Evolutionary conservation across 2,113 vertebrate genomes (phyloP), one percentile per base, ranked within the genome.

Genomic region (Thamnaconus septentrionalis): DNA sequence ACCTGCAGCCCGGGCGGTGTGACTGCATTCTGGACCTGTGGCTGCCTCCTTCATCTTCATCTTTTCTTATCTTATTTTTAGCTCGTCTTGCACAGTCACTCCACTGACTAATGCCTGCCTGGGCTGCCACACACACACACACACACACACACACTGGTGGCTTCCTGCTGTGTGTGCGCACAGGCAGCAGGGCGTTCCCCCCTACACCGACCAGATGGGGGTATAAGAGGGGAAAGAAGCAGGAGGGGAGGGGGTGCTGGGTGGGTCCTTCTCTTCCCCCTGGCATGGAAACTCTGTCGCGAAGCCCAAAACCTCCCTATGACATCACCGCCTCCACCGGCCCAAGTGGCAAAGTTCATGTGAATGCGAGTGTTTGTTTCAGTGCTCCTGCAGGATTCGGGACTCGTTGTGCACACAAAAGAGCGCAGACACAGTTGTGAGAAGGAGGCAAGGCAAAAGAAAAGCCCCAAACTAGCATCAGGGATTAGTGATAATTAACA

Each of bases 161-260:
- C 70, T 74, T 44, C 51, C 83, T 31, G 18, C 18, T 31, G 18
- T 2, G 18, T 79, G 79, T 71, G 53, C 78, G 79, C 77, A 83
- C 66, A 84, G 74, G 61, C 83, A 31, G 18, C 18, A 75, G 85
- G 87, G 85, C 84, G 85, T 89, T 84, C 65, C 85, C 80, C 41
- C 12, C 51, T 74, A 65, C 5, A 40, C 4, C 39, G 12, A 40
- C 4, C 39, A 31, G 4, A 9, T 18, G 6, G 67, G 48, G 67
- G 49, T 11, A 5, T 12, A 5, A 7, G 4, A 41, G 8, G 18
- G 31, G 41, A 53, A 61, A 41, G 45, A 4, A 9, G 6, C 11
- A 63, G 56, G 56, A 64, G 8, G 40, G 68, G 55, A 56, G 64
- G 43, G 41, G 71, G 67, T 65, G 75, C 74, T 78, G 84, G 88